Conservation (phyloP, 2,888 invertebrate genomes). For the Fissipunctia ypsillon region DNA sequence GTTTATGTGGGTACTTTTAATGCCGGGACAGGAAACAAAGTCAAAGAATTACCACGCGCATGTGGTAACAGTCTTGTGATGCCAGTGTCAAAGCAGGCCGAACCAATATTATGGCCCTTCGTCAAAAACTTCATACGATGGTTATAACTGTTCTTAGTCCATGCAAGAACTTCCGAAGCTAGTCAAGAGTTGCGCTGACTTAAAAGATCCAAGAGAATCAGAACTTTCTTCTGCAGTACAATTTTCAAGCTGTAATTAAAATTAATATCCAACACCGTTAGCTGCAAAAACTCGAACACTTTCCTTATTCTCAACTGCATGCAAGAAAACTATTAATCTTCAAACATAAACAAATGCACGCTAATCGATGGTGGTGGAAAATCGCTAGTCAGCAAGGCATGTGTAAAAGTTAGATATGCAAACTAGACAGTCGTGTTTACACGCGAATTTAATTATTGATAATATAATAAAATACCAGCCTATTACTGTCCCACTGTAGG, state of each 20-base stretch:
- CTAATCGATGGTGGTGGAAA: not conserved
- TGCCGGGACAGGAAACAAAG: not conserved
- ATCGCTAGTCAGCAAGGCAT: slow-evolving; percentile 47
- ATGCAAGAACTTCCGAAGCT: not conserved
- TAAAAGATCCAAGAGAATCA: not conserved
- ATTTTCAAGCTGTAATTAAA: not conserved
- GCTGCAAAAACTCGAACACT: slow-evolving; percentile 16
- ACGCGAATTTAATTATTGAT: slow-evolving; percentile 25
- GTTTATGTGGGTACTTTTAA: slow-evolving; percentile 34
- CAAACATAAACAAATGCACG: slow-evolving; percentile 33
- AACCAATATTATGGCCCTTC: not conserved
- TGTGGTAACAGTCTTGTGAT: not conserved
- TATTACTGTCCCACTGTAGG: no score
- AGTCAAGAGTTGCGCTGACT: not conserved
- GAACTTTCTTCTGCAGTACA: not conserved
- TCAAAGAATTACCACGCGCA: not conserved
- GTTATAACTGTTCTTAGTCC: not conserved
- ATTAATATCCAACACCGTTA: slow-evolving; percentile 4
- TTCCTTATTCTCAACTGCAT: slow-evolving; percentile 22
- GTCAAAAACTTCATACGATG: not conserved
- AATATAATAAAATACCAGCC: not conserved
- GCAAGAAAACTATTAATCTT: slow-evolving; percentile 31
- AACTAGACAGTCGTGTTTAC: slow-evolving; percentile 54
- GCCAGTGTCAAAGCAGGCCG: not conserved
- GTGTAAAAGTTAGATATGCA: slow-evolving; percentile 49